Base-by-base conservation (phyloP, 2,888 invertebrate species). In the Mycalesis mineus region DNA sequence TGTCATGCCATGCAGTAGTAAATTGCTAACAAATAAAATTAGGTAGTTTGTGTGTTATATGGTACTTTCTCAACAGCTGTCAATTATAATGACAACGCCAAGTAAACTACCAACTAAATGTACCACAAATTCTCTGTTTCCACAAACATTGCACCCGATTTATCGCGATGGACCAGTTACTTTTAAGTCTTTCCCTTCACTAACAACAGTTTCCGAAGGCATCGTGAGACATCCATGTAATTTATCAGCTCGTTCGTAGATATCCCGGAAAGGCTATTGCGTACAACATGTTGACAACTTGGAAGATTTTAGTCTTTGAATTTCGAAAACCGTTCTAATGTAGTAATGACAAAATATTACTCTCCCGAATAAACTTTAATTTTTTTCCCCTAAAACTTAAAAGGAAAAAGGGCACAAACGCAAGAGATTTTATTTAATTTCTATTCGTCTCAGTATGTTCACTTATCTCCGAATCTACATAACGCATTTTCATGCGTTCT, bases 71-170 rank as follows among this genome's bases (percentile, higher is more conserved):
- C 36, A 77, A 73, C 74, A 73, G 77, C 82, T 81, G 84, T 85
- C 84, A 85, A 85, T 86, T 84, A 85, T 75, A 78, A 73, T 74
- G 74, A 77, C 76, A 77, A 78, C 77, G 76, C 74, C 74, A 22
- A 22, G 22, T 22, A 22, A 22, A 22, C 75, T 73, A 74, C 74
- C 74, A 71, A 69, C 60, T 60, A 70, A 67, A 72, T 70, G 75
- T 77, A 80, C 75, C 72, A 77, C 75, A 84, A 84, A 82, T 61
- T 65, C 65, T 70, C 72, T 71, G 66, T 67, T 61, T 67, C 68
- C 65, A 68, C 72, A 71, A 74, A 66, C 71, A 69, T 71, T 73
- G 72, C 69, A 69, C 69, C 69, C 65, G 64, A 65, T 67, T 70
- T 73, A 75, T 75, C 74, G 66, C 71, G 71, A 73, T 71, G 70